phyloP scores from a whole-genome alignment of 2,888 invertebrate genomes.

The Cryptops parisi region DNA sequence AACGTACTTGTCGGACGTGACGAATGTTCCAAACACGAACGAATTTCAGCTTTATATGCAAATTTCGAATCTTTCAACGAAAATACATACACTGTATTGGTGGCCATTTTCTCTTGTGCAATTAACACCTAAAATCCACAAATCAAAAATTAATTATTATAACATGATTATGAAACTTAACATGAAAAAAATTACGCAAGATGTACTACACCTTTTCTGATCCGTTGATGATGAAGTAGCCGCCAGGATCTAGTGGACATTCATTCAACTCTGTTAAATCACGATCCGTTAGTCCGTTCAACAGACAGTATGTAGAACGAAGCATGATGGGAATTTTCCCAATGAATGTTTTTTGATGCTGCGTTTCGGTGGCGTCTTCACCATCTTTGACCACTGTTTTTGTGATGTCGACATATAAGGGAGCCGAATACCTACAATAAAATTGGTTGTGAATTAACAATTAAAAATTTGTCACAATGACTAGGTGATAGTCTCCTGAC shows the following conservation, averaged over 20 bases:
- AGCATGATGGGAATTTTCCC: conserved; percentile 99
- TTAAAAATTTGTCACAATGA: too few relatives aligned
- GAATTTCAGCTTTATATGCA: conserved; percentile 95
- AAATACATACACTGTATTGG: conserved; percentile 99
- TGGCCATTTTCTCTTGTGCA: conserved; percentile 99
- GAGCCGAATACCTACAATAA: conserved; percentile 83
- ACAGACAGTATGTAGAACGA: conserved; percentile 88
- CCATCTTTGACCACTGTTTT: conserved; percentile 88
- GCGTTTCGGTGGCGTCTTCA: conserved; percentile 66
- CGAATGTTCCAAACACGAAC: conserved; percentile 80
- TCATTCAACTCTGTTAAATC: conserved; percentile 99
- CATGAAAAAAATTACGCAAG: too few relatives aligned
- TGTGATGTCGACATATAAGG: conserved; percentile 95
- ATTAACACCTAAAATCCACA: conserved; percentile 52
- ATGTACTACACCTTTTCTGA: conserved; percentile 76
- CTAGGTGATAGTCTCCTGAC: too few relatives aligned
- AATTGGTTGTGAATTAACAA: too few relatives aligned
- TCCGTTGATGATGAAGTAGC: conserved; percentile 99
- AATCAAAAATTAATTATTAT: neutral
- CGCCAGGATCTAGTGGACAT: conserved; percentile 97
- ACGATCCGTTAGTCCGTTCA: conserved; percentile 90
- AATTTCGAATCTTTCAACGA: conserved; percentile 99
- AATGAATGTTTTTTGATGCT: conserved; percentile 53
- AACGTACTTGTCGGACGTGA: conserved; percentile 91
- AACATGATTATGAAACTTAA: neutral